Conservation (phyloP, 2,113 vertebrate genomes). For the Rhineura floridana region DNA sequence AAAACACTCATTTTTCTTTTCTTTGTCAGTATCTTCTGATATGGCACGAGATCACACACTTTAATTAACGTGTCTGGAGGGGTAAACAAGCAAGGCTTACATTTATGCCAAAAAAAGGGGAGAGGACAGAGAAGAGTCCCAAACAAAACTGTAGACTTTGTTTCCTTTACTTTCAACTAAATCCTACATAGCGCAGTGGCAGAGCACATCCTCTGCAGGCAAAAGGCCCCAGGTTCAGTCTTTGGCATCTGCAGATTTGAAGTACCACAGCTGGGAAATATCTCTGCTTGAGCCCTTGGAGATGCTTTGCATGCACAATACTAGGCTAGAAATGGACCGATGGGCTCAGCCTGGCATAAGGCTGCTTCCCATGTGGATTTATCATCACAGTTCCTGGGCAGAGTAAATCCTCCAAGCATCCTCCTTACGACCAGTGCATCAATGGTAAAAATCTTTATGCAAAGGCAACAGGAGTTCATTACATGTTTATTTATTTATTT, state of each 20-base stretch:
- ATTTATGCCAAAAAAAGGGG: background rate
- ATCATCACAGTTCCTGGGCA: background rate
- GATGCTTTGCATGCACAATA: too few species aligned
- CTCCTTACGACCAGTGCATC: background rate
- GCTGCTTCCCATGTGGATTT: too few species aligned
- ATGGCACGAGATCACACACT: conserved; percentile 17
- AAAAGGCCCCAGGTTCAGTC: background rate
- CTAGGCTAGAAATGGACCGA: background rate
- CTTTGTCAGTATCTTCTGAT: conserved; percentile 8
- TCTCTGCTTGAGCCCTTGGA: too few species aligned
- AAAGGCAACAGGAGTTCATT: background rate
- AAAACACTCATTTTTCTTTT: background rate
- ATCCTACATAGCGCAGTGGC: background rate
- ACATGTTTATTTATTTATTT: too few species aligned
- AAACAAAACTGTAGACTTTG: background rate
- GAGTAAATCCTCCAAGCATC: background rate
- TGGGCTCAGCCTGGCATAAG: background rate
- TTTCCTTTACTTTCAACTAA: background rate
- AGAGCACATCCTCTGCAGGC: background rate
- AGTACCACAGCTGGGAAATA: too few species aligned
- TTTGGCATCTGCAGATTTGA: too few species aligned
- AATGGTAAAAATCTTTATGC: background rate
- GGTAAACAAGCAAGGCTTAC: background rate
- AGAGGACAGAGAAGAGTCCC: background rate
- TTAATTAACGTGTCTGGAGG: background rate